A percentile compares a stretch with the other conserved stretches of the same genome.
phyloP scores from a whole-genome alignment of 2,113 vertebrate genomes.

The Fukomys damarensis region DNA sequence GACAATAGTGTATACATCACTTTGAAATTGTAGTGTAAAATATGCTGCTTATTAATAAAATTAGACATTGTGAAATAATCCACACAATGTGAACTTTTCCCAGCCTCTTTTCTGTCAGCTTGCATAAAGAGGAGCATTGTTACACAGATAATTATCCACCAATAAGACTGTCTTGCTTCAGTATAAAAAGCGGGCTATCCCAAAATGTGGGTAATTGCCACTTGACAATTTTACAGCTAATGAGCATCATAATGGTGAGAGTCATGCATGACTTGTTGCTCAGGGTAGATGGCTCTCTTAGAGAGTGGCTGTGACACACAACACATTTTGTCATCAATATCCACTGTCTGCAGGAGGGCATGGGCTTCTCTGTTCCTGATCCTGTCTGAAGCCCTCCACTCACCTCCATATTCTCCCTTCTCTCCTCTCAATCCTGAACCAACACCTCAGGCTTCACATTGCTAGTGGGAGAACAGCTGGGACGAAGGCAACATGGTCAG shows the following conservation, averaged over 20 bases:
- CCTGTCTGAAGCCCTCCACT: neutral
- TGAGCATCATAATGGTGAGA: accelerated
- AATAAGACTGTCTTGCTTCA: neutral
- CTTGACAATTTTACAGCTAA: neutral
- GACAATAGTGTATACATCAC: neutral
- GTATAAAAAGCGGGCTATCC: neutral
- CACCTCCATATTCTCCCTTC: neutral
- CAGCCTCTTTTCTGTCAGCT: neutral
- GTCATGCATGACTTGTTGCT: accelerated
- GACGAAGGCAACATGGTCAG: accelerated
- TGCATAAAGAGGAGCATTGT: neutral
- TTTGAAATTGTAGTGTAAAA: neutral
- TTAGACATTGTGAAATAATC: neutral
- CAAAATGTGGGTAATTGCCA: neutral
- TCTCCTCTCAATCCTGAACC: too few species aligned
- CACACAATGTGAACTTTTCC: too few species aligned
- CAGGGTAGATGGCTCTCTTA: accelerated
- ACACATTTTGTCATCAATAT: accelerated
- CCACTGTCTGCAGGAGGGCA: accelerated
- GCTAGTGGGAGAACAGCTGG: neutral
- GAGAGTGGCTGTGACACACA: neutral
- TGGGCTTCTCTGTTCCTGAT: neutral
- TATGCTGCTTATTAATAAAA: neutral
- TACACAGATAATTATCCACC: neutral
- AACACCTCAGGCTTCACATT: accelerated